phyloP scores from a whole-genome alignment of 2,113 vertebrate species.

The Syngnathus floridae region DNA sequence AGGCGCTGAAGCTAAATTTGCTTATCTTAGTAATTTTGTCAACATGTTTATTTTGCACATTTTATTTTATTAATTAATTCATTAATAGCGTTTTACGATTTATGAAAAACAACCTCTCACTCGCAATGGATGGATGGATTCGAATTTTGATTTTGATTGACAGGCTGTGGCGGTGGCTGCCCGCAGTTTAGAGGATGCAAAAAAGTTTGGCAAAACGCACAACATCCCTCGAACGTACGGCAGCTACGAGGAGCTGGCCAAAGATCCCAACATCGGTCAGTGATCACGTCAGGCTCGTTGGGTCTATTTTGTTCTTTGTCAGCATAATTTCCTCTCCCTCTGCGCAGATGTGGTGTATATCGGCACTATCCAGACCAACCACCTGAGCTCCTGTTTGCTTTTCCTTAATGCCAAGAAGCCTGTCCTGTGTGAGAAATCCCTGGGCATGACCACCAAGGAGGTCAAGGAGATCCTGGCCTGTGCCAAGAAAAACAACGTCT shows the following conservation, averaged over 20 bases:
- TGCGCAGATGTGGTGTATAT: conserved; percentile 66
- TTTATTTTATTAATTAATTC: neutral
- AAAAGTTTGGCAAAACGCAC: conserved; percentile 75
- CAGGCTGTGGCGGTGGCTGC: conserved; percentile 81
- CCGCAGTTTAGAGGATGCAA: conserved; percentile 66
- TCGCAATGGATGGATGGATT: neutral
- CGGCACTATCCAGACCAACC: conserved; percentile 65
- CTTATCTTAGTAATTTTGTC: too few species aligned
- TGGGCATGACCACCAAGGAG: conserved; percentile 76
- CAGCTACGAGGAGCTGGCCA: conserved; percentile 77
- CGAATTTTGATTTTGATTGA: neutral
- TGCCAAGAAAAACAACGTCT: conserved; percentile 63
- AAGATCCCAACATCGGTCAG: conserved; percentile 77
- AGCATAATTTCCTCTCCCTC: neutral
- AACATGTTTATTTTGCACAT: neutral
- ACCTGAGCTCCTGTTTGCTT: conserved; percentile 56
- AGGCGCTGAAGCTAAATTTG: too few species aligned
- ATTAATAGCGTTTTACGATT: too few species aligned
- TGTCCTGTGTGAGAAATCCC: conserved; percentile 80
- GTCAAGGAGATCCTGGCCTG: conserved; percentile 68
- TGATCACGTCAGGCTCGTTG: neutral
- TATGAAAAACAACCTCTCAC: too few species aligned
- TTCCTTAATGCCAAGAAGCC: conserved; percentile 75
- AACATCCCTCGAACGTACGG: conserved; percentile 70
- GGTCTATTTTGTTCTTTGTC: neutral